Conservation (phyloP, 2,797 vertebrate genomes). For the Fringilla coelebs region DNA sequence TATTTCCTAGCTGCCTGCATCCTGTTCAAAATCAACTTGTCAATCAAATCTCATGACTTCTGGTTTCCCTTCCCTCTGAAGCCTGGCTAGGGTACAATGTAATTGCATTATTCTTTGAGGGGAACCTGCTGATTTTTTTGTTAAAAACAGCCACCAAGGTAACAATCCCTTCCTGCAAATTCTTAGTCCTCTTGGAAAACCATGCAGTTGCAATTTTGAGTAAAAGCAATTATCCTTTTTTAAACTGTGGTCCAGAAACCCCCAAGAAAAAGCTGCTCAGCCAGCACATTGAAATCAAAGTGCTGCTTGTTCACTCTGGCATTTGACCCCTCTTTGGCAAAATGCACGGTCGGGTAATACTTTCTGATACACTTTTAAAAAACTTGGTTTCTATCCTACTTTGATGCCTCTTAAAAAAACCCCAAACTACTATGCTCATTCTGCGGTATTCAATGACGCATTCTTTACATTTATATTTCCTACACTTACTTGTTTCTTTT, state of each 20-base stretch:
- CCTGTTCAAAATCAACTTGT: not conserved
- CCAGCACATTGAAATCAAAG: not conserved
- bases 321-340: not conserved
- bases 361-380: not conserved
- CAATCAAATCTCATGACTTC: not conserved
- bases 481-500: not conserved
- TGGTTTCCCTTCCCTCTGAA: not conserved
- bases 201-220: not conserved
- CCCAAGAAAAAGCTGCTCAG: not conserved
- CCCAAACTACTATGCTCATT: not conserved
- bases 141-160: not conserved
- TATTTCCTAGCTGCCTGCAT: not conserved
- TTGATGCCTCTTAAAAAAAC: not conserved
- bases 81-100: not conserved
- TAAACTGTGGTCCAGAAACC: not conserved
- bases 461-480: not conserved
- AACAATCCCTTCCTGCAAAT: not conserved
- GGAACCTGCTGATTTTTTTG: not conserved
- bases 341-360: not conserved
- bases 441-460: not conserved
- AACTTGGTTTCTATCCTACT: not conserved
- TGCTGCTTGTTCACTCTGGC: not conserved
- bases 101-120: not conserved
- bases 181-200: not conserved
- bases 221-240: not conserved